Conservation (phyloP, 1,140 invertebrate species). For the Episyrphus balteatus region DNA sequence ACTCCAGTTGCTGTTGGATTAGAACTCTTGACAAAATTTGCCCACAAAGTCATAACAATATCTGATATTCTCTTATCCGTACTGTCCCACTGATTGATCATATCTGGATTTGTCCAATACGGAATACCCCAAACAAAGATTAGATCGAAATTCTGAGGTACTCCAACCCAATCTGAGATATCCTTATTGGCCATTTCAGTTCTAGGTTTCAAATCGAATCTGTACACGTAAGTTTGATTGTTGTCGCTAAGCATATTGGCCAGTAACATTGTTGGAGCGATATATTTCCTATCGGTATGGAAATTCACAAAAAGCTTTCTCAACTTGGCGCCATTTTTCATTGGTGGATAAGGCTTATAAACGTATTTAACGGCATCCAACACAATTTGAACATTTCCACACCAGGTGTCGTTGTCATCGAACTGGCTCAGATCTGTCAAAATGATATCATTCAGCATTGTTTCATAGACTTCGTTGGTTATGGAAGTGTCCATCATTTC, state of each 20-base stretch:
- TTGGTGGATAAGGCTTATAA: slow-evolving; percentile 53
- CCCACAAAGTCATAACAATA: slow-evolving; percentile 63
- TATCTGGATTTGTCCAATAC: slow-evolving; percentile 44
- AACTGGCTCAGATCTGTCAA: slow-evolving; percentile 41
- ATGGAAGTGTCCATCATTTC: slow-evolving; percentile 43
- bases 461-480: slow-evolving; percentile 45
- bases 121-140: slow-evolving; percentile 69
- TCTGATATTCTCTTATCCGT: slow-evolving; percentile 65
- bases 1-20: slow-evolving; percentile 55
- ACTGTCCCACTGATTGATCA: slow-evolving; percentile 52
- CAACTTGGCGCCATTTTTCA: slow-evolving; percentile 44
- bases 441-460: slow-evolving; percentile 48
- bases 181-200: slow-evolving; percentile 48
- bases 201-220: slow-evolving; percentile 63
- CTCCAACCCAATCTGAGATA: slow-evolving; percentile 59
- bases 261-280: slow-evolving; percentile 52
- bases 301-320: slow-evolving; percentile 52
- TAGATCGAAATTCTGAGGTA: slow-evolving; percentile 66
- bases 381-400: slow-evolving; percentile 57
- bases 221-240: slow-evolving; percentile 51
- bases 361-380: slow-evolving; percentile 62
- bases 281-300: slow-evolving; percentile 61
- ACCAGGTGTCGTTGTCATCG: slow-evolving; percentile 42
- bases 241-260: slow-evolving; percentile 50
- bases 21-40: slow-evolving; percentile 57